Conservation (phyloP, 2,888 invertebrate species). For the Meta bourneti region DNA sequence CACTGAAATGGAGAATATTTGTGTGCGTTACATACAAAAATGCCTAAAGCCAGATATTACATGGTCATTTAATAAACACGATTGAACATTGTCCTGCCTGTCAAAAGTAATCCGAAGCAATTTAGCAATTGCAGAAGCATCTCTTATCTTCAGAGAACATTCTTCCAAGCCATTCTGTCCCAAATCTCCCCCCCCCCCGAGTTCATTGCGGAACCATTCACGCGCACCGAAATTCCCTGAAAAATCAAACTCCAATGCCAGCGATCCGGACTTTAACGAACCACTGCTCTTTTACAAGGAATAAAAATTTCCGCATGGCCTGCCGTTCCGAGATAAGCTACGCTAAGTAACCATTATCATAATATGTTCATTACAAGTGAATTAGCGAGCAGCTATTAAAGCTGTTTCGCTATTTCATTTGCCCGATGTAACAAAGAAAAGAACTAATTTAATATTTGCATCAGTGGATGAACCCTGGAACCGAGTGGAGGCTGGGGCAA, state of each 20-base stretch:
- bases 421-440: constrained; percentile 45
- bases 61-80: background rate
- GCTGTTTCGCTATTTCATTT: constrained; percentile 49
- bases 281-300: constrained; percentile 7
- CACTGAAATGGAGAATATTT: too few relatives aligned
- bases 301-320: constrained; percentile 35
- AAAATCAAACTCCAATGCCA: constrained; percentile 30
- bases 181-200: background rate
- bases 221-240: constrained; percentile 26
- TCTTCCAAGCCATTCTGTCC: constrained; percentile 4
- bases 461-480: background rate
- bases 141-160: constrained; percentile 44
- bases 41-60: background rate
- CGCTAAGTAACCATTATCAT: constrained; percentile 56
- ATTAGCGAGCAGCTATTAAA: constrained; percentile 51
- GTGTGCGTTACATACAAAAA: too few relatives aligned
- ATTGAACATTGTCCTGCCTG: background rate
- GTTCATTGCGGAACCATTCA: constrained; percentile 5
- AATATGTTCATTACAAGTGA: constrained; percentile 66
- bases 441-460: constrained; percentile 55
- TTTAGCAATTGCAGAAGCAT: background rate
- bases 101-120: background rate
- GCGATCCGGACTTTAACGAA: constrained; percentile 29
- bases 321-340: constrained; percentile 33
- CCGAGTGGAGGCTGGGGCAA: background rate